Conservation (phyloP, 2,797 vertebrate genomes). For the Diglossa cyanea region DNA sequence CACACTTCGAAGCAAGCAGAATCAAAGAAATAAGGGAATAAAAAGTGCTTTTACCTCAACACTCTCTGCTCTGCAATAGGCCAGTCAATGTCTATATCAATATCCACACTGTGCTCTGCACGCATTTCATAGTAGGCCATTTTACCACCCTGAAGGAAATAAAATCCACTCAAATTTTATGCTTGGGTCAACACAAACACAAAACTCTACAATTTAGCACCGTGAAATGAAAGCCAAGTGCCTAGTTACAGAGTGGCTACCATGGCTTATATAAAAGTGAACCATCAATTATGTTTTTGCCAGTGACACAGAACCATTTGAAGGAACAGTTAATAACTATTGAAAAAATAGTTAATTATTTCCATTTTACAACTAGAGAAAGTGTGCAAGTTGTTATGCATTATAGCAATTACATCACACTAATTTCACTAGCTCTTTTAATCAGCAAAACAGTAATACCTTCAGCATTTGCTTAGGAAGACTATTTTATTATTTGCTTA, state of each 20-base stretch:
- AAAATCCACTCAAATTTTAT: not conserved
- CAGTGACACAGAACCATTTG: not conserved
- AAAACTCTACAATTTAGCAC: not conserved
- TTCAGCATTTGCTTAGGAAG: not conserved
- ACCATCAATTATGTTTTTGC: not conserved
- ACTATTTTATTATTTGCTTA: not conserved
- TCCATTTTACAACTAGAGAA: not conserved
- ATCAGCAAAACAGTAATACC: not conserved
- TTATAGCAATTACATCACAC: not conserved
- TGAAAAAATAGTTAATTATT: not conserved
- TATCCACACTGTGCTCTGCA: constrained; percentile 92
- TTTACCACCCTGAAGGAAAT: constrained; percentile 82
- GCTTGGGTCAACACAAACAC: not conserved
- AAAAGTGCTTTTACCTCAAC: constrained; percentile 78
- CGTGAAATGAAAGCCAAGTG: not conserved
- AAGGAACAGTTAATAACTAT: not conserved
- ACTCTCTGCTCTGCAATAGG: constrained; percentile 95
- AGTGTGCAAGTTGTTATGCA: not conserved
- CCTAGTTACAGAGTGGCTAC: not conserved
- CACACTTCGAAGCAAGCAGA: not conserved
- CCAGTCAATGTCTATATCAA: constrained; percentile 96
- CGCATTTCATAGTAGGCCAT: constrained; percentile 90
- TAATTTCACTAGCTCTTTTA: not conserved
- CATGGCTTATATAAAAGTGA: not conserved
- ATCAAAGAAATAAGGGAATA: not conserved